Base-by-base conservation (phyloP, 2,888 invertebrate genomes). In the Caenorhabditis sp. region DNA sequence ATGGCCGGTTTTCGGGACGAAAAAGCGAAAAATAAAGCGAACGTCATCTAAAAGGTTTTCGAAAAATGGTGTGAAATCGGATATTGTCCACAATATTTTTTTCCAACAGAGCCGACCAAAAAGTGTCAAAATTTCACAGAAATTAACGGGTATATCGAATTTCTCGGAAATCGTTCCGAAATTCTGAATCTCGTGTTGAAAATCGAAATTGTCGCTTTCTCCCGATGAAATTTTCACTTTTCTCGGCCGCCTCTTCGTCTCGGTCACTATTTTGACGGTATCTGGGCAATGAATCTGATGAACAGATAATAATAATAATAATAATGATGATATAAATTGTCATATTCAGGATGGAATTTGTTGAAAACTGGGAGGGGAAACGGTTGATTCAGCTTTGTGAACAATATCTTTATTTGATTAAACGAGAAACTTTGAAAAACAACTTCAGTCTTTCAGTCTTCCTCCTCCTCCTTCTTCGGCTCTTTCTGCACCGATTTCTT, bases 211-310 rank as follows among this genome's bases (percentile, higher is more conserved):
- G 41, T 43, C 63, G 43, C 63, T 52, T 65, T 55, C 65, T 65
- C 45, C 55, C 55, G 65, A 65, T n/a, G n/a, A n/a, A n/a, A 65
- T 24, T 55, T 65, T 65, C 65, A 65, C 65, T 65, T 62, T 58
- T 55, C 37, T 55, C 45, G 55, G 45, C 8, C 27, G 46, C 32
- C 37, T 65, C 55, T 55, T 35, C 46, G 0, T 46, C 45, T 35
- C 24, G 7, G 5, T n/a, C 35, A 13, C 65, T 65, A 37, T 53
- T 53, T 43, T 5, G 4, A 17, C 15, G 45, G 55, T 65, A 65
- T 65, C 65, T 53, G 45, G 37, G 17, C 11, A 17, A 65, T 55
- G 15, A 43, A 65, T 65, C 55, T 9, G 55, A 37, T 37, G 52
- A 52, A 62, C 20, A 45, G 45, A 45, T 45, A 45, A 45, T 35